Evolutionary conservation across 2,113 vertebrate genomes (phyloP).

Genomic region (Colossoma macropomum): DNA sequence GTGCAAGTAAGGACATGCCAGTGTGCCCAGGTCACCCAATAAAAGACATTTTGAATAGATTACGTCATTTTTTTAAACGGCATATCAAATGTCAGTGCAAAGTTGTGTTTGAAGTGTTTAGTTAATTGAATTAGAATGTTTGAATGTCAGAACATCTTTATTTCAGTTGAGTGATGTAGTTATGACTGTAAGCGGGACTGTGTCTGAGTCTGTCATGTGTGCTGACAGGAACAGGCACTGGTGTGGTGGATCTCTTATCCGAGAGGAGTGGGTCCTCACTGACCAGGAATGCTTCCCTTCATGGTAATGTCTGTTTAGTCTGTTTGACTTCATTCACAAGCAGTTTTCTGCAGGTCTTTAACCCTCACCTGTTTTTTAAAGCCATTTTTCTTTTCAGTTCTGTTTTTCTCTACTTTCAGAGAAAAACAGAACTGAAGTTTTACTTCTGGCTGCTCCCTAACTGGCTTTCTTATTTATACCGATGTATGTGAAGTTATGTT

Average conservation of each 20-base stretch:
- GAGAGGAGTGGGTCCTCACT: slow-evolving; percentile 94
- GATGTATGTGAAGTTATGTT: neutral
- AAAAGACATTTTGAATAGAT: too few species aligned
- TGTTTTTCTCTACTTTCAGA: neutral
- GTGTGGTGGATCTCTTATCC: slow-evolving; percentile 93
- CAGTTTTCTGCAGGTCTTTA: neutral
- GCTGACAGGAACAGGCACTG: slow-evolving; percentile 84
- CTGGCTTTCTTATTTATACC: neutral
- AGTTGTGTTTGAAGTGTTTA: neutral
- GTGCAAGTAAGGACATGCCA: too few species aligned
- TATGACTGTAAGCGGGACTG: neutral
- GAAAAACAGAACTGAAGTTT: too few species aligned
- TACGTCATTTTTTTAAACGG: too few species aligned
- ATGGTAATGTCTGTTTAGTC: slow-evolving; percentile 77
- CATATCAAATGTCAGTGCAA: too few species aligned
- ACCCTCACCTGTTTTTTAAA: neutral
- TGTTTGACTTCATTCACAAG: neutral
- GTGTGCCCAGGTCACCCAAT: too few species aligned
- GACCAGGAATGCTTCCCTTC: slow-evolving; percentile 95
- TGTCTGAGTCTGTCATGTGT: slow-evolving; percentile 2
- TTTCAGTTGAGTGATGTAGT: neutral
- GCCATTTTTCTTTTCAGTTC: neutral
- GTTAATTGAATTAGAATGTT: too few species aligned
- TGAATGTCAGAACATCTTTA: neutral
- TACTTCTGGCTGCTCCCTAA: neutral